These are phyloP conservation scores for Lagenorhynchus albirostris DNA, from an alignment of 2,113 vertebrate species.

Conservation along the genomic window DNA sequence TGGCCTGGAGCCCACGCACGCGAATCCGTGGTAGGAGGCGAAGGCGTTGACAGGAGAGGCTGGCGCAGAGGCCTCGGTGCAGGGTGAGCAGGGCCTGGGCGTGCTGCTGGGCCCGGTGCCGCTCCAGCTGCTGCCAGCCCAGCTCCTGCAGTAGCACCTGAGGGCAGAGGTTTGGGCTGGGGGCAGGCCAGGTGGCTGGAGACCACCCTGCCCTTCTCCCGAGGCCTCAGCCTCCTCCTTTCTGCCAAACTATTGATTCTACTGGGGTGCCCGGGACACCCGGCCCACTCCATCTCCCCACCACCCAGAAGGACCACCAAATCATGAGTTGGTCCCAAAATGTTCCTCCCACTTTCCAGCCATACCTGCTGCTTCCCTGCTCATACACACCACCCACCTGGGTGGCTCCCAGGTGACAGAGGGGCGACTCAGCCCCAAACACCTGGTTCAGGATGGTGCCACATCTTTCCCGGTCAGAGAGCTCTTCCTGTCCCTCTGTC, in stretches of 20 bases:
- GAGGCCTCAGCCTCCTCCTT: neutral
- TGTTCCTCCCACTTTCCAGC: neutral
- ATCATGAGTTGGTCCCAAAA: neutral
- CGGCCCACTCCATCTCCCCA: neutral
- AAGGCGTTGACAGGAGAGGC: conserved; percentile 86
- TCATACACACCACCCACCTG: conserved; percentile 82
- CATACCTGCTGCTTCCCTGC: too few species aligned
- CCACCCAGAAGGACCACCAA: neutral
- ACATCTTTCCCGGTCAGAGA: conserved; percentile 80
- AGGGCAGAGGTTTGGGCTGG: neutral
- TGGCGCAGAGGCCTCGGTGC: conserved; percentile 85
- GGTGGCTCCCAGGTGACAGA: conserved; percentile 89
- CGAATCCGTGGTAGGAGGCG: conserved; percentile 85
- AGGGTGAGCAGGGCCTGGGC: conserved; percentile 87
- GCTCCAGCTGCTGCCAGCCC: conserved; percentile 84
- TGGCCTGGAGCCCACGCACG: conserved; percentile 87
- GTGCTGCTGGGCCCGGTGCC: conserved; percentile 80
- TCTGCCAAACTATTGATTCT: neutral
- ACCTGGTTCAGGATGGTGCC: conserved; percentile 80
- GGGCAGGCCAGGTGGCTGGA: neutral
- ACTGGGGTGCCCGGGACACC: neutral
- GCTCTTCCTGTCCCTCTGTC: neutral
- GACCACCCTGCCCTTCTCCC: conserved; percentile 66
- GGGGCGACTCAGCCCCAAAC: conserved; percentile 79
- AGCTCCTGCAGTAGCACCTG: conserved; percentile 88